Evolutionary conservation across 2,888 invertebrate species (phyloP), one percentile per base, ranked within the genome.

Genomic region (Drosophila buzzatii): DNA sequence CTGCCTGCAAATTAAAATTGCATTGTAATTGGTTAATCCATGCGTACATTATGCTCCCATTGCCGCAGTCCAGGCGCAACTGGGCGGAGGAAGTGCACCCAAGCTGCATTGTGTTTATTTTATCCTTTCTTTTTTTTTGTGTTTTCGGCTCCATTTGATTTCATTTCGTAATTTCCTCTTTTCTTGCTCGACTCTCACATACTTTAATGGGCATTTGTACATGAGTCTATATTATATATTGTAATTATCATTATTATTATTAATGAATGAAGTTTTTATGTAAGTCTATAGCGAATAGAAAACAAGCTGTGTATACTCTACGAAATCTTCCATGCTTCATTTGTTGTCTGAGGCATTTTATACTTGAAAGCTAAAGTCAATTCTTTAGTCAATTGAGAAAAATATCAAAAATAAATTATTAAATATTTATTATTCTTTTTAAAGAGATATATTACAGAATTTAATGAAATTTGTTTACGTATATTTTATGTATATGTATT

Each of bases 1-100:
- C 76, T 68, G 84, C 83, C 88, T 90, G 91, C 86, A 92, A 91
- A 92, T 92, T 91, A 92, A 92, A 92, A 92, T 91, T 92, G 91
- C 91, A 92, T 82, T 91, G 88, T 91, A 91, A 92, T 92, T 92
- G 92, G 92, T 92, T 91, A 92, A 91, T 92, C 90, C 92, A 91
- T 83, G 91, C 91, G 90, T 89, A 81, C 83, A 90, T 90, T 85
- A 90, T 82, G 82, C 74, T 72, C 67, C 65, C 73, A 71, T 72
- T 72, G 37, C 70, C 89, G 60, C 71, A 47, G 62, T 12, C 41
- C 61, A 72, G 64, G 47, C 64, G 55, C 64, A 71, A 52, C 60
- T 51, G 63, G 52, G 6, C 58, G 57, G 59, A 67, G 89, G 85
- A 76, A 79, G 70, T 76, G 59, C 65, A 45, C 69, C 67, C 59